Base-by-base conservation (phyloP, 2,888 invertebrate genomes). In the Pegoplata infirma region DNA sequence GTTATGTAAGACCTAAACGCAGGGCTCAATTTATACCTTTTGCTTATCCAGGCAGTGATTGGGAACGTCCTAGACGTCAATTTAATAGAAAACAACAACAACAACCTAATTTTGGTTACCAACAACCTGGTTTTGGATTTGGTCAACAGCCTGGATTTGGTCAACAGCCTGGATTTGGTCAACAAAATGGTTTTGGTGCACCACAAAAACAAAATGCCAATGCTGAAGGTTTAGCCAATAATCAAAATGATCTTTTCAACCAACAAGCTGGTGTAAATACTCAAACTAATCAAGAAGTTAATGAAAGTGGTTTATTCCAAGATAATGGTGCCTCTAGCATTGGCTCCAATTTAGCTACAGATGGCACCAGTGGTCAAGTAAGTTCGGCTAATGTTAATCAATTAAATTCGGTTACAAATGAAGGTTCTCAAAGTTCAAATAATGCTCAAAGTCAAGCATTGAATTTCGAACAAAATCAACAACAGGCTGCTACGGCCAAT, bases 321-420 rank as follows among this genome's bases (percentile, higher is more conserved):
- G 80, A 85, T 12, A 86, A 84, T n/a, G 86, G 85, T 12, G 87
- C 85, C 17, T 88, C 89, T n/a, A 87, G 88, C 79, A 87, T 88
- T 44, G 81, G 88, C 14, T 87, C 88, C 0, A 89, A 89, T 44
- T 32, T 89, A n/a, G 88, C 87, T 2, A 63, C 80, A 21, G 86
- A 89, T 69, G 89, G 88, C 17, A 82, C 79, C 59, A 85, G 86
- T 3, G 89, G 88, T 0, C 89, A 89, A 74, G 72, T 88, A 10
- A 87, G 86, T 80, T 84, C 89, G 0, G 87, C 89, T 6, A 89
- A 89, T 76, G 86, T 86, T 0, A 85, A 85, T n/a, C 86, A 88
- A n/a, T 83, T 85, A 72, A 82, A 59, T 16, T 82, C 80, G n/a
- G 64, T 83, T 16, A 85, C 79, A 5, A 83, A 53, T 4, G 78